phyloP scores from a whole-genome alignment of 2,888 invertebrate genomes.

The Diarsia rubi region DNA sequence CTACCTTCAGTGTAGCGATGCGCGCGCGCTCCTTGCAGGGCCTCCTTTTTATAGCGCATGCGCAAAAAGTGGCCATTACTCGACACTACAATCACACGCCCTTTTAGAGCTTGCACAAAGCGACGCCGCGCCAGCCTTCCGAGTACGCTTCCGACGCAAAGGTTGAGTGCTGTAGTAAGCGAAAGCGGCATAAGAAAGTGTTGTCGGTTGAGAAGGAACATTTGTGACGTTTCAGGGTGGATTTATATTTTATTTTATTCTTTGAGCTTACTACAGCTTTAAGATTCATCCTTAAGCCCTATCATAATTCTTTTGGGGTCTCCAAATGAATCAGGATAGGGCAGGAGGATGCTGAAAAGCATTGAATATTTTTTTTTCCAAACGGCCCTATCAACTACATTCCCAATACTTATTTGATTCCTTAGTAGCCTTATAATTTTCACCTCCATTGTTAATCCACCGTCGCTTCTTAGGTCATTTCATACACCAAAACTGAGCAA shows the following conservation, averaged over 20 bases:
- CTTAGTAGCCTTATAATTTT: too few species aligned
- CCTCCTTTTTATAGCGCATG: constrained; percentile 83
- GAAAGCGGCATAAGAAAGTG: constrained; percentile 28
- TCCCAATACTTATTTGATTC: too few species aligned
- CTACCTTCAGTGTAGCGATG: constrained; percentile 39
- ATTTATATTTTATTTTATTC: not conserved
- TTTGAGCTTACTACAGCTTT: not conserved
- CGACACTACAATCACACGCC: constrained; percentile 79
- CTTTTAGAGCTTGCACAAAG: constrained; percentile 82
- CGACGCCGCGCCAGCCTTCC: constrained; percentile 76
- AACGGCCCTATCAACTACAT: not conserved
- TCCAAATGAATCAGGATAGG: too few species aligned
- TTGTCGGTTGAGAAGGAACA: not conserved
- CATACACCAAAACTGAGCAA: not conserved
- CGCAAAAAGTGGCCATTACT: constrained; percentile 83
- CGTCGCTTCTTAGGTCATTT: not conserved
- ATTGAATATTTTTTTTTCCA: not conserved
- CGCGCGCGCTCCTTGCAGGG: constrained; percentile 67
- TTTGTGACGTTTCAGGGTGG: not conserved
- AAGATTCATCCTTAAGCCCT: not conserved
- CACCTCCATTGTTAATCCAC: not conserved
- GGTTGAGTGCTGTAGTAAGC: constrained; percentile 66
- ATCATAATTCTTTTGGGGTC: not conserved
- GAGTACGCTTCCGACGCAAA: constrained; percentile 68
- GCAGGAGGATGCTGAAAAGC: not conserved